phyloP scores from a whole-genome alignment of 2,888 invertebrate genomes.

The Leptinotarsa juncta region DNA sequence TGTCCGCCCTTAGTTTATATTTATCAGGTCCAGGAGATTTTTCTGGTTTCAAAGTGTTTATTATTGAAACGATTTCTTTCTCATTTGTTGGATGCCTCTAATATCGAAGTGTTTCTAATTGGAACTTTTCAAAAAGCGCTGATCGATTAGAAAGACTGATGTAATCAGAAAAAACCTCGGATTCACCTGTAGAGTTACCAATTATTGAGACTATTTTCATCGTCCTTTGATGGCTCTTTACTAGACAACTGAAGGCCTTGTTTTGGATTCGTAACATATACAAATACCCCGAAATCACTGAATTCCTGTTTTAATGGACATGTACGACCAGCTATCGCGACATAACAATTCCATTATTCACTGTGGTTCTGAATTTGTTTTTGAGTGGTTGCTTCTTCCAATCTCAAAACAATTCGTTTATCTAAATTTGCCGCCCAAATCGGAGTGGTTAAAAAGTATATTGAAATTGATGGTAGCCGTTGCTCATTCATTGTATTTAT shows the following conservation, averaged over 20 bases:
- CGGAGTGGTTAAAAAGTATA: constrained; percentile 10
- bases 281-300: neutral
- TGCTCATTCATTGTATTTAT: neutral
- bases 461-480: constrained; percentile 18
- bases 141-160: too few species aligned
- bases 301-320: constrained; percentile 11
- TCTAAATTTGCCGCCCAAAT: constrained; percentile 2
- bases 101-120: too few species aligned
- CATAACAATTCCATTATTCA: constrained; percentile 15
- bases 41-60: too few species aligned
- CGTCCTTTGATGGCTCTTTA: too few species aligned
- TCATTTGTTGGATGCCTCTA: too few species aligned
- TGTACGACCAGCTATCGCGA: constrained; percentile 4
- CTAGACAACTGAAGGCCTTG: neutral
- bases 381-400: constrained; percentile 2
- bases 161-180: too few species aligned
- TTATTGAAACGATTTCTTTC: too few species aligned
- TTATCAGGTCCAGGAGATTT: too few species aligned
- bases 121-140: too few species aligned
- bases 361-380: neutral
- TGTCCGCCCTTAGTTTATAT: too few species aligned
- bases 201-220: too few species aligned
- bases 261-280: neutral
- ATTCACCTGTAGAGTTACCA: too few species aligned
- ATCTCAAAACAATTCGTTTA: constrained; percentile 9